phyloP scores from a whole-genome alignment of 2,113 vertebrate genomes.

The Reinhardtius hippoglossoides region DNA sequence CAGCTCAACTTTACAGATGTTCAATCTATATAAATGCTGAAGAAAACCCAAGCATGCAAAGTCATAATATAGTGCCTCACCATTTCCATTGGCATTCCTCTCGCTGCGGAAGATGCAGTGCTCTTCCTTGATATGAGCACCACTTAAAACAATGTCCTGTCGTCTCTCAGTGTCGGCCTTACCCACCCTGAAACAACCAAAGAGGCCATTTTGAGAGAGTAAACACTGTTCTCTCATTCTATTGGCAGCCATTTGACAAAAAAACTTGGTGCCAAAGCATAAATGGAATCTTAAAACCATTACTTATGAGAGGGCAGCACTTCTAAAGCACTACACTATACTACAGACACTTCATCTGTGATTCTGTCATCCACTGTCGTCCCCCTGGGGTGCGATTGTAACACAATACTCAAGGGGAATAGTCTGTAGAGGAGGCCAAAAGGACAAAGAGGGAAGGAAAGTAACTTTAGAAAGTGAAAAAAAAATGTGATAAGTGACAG shows the following conservation, averaged over 20 bases:
- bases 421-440: background rate
- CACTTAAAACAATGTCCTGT: conserved; percentile 97
- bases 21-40: background rate
- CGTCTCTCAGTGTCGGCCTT: conserved; percentile 94
- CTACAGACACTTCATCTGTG: conserved; percentile 16
- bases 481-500: conserved; percentile 17
- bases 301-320: background rate
- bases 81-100: conserved; percentile 89
- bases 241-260: conserved; percentile 38
- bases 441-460: conserved; percentile 30
- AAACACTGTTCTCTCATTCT: conserved; percentile 4
- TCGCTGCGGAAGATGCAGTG: conserved; percentile 97
- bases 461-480: conserved; percentile 31
- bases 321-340: conserved; percentile 12
- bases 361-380: conserved; percentile 6
- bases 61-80: conserved; percentile 75
- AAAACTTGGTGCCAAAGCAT: conserved; percentile 16
- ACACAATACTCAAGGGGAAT: conserved; percentile 38
- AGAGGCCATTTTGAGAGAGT: conserved; percentile 53
- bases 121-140: conserved; percentile 96
- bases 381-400: conserved; percentile 10
- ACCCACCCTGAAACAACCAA: conserved; percentile 87
- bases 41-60: background rate
- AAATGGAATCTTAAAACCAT: conserved; percentile 13
- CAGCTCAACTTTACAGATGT: background rate